A percentile compares a stretch with the other conserved stretches of the same genome.
These are phyloP conservation scores for Cryptophagus acutangulus DNA, from an alignment of 2,888 invertebrate species.

Conservation along the genomic window DNA sequence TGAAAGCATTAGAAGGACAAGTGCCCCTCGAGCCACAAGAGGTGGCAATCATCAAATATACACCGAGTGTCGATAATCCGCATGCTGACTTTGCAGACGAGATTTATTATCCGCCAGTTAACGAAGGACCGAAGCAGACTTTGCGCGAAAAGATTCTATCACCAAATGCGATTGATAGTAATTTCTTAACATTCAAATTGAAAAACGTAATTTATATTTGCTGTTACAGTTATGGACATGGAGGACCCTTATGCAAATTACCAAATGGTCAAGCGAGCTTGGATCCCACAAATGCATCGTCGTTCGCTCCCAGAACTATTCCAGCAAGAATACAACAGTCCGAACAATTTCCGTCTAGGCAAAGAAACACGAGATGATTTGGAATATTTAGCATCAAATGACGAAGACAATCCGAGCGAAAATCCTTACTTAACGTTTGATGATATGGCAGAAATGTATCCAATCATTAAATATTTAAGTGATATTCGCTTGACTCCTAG, in stretches of 20 bases:
- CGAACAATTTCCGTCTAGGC: conserved; percentile 40
- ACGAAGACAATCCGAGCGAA: conserved; percentile 21
- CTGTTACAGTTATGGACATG: conserved; percentile 32
- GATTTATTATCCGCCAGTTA: conserved; percentile 68
- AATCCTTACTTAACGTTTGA: conserved; percentile 18
- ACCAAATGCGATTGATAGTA: conserved; percentile 47
- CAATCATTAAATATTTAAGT: conserved; percentile 33
- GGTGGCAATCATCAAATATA: conserved; percentile 74
- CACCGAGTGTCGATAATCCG: conserved; percentile 61
- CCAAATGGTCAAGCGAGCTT: conserved; percentile 37
- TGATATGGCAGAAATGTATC: conserved; percentile 33
- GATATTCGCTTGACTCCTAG: conserved; percentile 33
- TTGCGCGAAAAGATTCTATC: conserved; percentile 51
- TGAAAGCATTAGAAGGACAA: conserved; percentile 51
- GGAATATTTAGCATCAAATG: conserved; percentile 33
- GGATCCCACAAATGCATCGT: conserved; percentile 45
- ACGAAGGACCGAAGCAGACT: conserved; percentile 41
- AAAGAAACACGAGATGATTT: conserved; percentile 37
- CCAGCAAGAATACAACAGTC: conserved; percentile 43
- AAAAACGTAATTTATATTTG: too few species aligned
- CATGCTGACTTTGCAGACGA: conserved; percentile 73
- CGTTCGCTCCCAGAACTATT: conserved; percentile 35
- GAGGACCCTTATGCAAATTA: conserved; percentile 37
- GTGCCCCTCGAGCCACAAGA: conserved; percentile 60
- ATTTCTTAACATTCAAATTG: conserved; percentile 17